Percentiles rank a stretch among this genome's conserved stretches.
phyloP scores from a whole-genome alignment of 2,797 vertebrate genomes.

The Hippocampus kuda region DNA sequence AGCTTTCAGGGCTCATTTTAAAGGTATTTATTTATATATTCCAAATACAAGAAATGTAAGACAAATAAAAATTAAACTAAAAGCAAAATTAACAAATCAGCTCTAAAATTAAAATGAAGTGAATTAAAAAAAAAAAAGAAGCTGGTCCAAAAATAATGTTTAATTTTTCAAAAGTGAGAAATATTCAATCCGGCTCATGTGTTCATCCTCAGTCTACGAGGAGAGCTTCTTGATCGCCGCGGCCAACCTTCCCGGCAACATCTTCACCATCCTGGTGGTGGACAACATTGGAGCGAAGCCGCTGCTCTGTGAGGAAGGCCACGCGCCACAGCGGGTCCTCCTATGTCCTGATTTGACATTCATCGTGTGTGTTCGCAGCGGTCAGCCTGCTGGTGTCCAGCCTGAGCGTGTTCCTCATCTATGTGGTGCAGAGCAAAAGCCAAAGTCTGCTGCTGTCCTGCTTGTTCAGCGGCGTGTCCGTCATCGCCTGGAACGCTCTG shows the following conservation, averaged over 20 bases:
- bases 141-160: too few species aligned
- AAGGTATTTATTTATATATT: too few species aligned
- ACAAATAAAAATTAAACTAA: too few species aligned
- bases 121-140: too few species aligned
- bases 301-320: constrained; percentile 61
- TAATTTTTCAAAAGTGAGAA: too few species aligned
- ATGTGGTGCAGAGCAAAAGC: constrained; percentile 58
- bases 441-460: constrained; percentile 66
- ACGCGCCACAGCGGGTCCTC: too few species aligned
- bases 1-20: too few species aligned
- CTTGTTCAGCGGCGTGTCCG: constrained; percentile 68
- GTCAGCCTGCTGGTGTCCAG: constrained; percentile 63
- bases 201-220: constrained; percentile 56
- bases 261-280: constrained; percentile 68
- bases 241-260: constrained; percentile 69
- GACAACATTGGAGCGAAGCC: constrained; percentile 60
- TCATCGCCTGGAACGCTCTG: constrained; percentile 70
- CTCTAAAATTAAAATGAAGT: too few species aligned
- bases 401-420: constrained; percentile 66
- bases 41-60: too few species aligned
- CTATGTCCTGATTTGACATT: not conserved
- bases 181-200: too few species aligned
- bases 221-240: constrained; percentile 64
- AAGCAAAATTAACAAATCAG: too few species aligned
- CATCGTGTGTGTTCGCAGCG: constrained; percentile 34